These are phyloP conservation scores for Chinchilla lanigera DNA, from an alignment of 2,113 vertebrate genomes.

Conservation along the genomic window DNA sequence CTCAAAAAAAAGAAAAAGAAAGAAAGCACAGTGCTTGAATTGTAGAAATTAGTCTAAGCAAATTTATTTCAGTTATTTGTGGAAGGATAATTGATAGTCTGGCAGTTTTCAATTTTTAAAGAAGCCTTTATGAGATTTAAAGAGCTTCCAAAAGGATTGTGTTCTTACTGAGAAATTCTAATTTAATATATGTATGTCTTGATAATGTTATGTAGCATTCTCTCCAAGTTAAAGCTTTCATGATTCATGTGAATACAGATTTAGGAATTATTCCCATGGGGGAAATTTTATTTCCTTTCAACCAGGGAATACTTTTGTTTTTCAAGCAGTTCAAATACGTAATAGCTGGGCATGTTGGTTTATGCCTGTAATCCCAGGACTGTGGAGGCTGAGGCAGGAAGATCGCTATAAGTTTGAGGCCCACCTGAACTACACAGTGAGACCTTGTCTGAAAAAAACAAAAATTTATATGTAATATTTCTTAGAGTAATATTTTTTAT, in stretches of 20 bases:
- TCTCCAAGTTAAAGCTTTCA: not conserved
- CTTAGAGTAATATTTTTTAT: not conserved
- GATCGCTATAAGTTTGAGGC: not conserved
- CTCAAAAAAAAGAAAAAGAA: not conserved
- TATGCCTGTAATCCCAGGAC: not conserved
- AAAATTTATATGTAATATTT: constrained; percentile 21
- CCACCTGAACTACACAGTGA: not conserved
- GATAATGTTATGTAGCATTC: not conserved
- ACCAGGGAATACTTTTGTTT: constrained; percentile 41
- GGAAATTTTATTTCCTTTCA: constrained; percentile 49
- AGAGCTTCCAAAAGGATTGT: not conserved
- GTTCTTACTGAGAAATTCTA: constrained; percentile 33
- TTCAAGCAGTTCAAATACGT: constrained; percentile 52
- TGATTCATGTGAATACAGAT: not conserved
- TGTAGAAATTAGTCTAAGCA: not conserved
- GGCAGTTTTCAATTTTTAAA: not conserved
- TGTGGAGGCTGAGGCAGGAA: not conserved
- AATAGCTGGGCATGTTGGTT: not conserved
- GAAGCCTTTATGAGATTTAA: not conserved
- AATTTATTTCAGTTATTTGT: constrained; percentile 48
- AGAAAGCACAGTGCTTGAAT: not conserved
- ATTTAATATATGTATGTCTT: not conserved
- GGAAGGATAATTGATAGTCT: constrained; percentile 5
- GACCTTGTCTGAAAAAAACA: not conserved
- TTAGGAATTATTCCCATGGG: constrained; percentile 11